phyloP scores from a whole-genome alignment of 2,888 invertebrate genomes.

The Brassicogethes aeneus region DNA sequence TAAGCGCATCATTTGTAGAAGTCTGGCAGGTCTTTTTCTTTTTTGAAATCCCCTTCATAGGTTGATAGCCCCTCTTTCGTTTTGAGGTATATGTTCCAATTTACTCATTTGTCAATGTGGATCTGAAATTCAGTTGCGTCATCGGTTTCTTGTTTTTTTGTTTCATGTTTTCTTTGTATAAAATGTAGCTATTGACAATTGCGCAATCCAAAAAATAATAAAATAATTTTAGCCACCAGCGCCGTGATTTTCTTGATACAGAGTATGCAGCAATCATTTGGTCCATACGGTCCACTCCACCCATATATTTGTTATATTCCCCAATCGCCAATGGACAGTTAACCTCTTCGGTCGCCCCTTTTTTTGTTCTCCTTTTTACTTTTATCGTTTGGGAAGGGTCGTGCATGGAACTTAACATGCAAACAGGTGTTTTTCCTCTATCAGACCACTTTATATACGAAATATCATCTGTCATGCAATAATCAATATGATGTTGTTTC shows the following conservation, averaged over 20 bases:
- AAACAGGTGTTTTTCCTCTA: slow-evolving; percentile 7
- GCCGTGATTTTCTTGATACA: slow-evolving; percentile 19
- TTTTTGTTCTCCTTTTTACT: slow-evolving; percentile 1
- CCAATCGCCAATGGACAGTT: slow-evolving; percentile 4
- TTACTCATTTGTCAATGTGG: neutral
- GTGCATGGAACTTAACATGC: slow-evolving; percentile 7
- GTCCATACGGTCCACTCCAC: slow-evolving; percentile 4
- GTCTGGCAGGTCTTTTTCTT: neutral
- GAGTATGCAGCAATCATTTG: slow-evolving; percentile 13
- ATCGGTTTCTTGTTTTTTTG: neutral
- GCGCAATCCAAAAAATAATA: slow-evolving; percentile 23
- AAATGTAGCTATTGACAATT: slow-evolving; percentile 19
- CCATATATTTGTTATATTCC: slow-evolving; percentile 5
- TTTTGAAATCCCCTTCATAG: neutral
- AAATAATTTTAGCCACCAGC: slow-evolving; percentile 24
- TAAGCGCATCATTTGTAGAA: neutral
- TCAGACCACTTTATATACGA: slow-evolving; percentile 5
- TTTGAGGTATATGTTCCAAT: neutral
- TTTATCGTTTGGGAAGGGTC: slow-evolving; percentile 4
- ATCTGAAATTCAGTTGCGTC: neutral
- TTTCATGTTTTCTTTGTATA: slow-evolving; percentile 2
- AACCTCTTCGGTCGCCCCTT: slow-evolving; percentile 1
- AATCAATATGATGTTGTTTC: slow-evolving; percentile 6
- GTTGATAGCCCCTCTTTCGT: neutral
- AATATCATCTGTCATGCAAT: slow-evolving; percentile 1